These are phyloP conservation scores for Chlorocebus sabaeus DNA, from an alignment of 2,113 vertebrate genomes.

Conservation along the genomic window DNA sequence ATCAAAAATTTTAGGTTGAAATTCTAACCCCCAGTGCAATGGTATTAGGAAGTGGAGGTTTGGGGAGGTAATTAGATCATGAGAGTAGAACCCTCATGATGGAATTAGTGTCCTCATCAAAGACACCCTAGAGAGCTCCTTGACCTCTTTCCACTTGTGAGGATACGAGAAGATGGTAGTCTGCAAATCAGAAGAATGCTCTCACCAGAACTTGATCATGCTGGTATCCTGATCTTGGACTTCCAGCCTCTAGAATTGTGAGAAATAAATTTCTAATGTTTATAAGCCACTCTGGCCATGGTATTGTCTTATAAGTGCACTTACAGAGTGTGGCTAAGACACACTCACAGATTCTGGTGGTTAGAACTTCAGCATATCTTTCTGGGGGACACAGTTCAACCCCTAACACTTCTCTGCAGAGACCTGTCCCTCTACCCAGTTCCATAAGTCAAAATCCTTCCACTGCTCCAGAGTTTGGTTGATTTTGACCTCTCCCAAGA, in stretches of 20 bases:
- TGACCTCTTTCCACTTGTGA: background rate
- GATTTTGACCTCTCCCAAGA: constrained; percentile 9
- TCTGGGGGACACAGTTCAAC: background rate
- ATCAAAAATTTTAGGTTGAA: background rate
- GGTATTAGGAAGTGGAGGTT: background rate
- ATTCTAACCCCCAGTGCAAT: background rate
- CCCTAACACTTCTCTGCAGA: background rate
- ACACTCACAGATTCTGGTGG: background rate
- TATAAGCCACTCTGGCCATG: background rate
- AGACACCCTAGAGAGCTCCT: background rate
- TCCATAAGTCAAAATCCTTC: background rate
- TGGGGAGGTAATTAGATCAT: background rate
- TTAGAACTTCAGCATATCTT: background rate
- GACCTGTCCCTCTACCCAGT: background rate
- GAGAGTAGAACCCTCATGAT: background rate
- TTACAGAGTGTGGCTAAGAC: background rate
- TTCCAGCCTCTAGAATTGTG: background rate
- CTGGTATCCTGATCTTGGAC: background rate
- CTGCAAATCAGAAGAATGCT: background rate
- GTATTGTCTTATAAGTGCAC: background rate
- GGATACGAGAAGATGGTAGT: background rate
- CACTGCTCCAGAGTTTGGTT: constrained; percentile 4
- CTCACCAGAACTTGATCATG: background rate
- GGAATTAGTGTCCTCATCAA: background rate
- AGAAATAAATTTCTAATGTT: background rate